A percentile compares a stretch with the other conserved stretches of the same genome.
phyloP scores from a whole-genome alignment of 2,113 vertebrate genomes.

The Platysternon megacephalum region DNA sequence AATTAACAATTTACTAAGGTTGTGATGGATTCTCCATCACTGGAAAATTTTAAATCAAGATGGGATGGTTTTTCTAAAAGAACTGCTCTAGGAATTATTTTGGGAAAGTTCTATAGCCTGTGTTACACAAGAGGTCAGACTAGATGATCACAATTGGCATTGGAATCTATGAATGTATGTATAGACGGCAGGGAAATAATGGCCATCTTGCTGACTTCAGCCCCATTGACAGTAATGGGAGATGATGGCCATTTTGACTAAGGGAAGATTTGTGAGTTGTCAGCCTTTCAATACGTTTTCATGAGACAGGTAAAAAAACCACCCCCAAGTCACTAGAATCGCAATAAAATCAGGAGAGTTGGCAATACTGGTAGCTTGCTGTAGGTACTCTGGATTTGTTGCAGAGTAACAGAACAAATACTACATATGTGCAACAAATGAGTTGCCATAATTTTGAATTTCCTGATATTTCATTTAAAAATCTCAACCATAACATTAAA shows the following conservation, averaged over 20 bases:
- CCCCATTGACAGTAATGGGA: neutral
- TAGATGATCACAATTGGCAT: neutral
- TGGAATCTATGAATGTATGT: neutral
- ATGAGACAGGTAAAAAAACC: neutral
- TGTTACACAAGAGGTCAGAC: too few relatives aligned
- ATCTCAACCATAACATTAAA: rapidly evolving
- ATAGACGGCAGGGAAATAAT: neutral
- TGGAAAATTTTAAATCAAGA: neutral
- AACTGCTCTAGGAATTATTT: neutral
- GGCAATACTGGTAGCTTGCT: neutral
- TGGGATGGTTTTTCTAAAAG: neutral
- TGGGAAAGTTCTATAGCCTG: neutral
- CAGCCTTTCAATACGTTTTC: neutral
- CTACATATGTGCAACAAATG: neutral
- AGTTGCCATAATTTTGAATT: neutral
- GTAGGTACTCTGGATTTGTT: neutral
- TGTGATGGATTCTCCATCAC: neutral
- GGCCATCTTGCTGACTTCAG: neutral
- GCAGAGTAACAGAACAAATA: neutral
- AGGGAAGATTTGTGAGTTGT: neutral
- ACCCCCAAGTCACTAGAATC: neutral
- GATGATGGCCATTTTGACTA: neutral
- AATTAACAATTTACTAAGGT: neutral
- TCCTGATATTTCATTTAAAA: neutral
- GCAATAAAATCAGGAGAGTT: neutral